Evolutionary conservation across 2,888 invertebrate genomes (phyloP).

Genomic region (Orgyia antiqua): DNA sequence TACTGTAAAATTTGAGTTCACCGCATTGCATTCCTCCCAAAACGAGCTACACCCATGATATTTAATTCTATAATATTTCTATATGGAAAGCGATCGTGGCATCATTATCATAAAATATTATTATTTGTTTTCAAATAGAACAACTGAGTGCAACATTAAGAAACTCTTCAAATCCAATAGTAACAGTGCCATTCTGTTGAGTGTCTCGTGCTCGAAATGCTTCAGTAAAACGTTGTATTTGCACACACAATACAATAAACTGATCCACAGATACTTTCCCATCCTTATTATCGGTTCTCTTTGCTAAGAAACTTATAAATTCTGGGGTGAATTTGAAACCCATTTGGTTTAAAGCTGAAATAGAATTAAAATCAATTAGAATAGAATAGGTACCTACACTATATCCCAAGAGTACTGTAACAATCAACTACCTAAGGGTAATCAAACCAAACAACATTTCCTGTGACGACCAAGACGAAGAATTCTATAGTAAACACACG

Average conservation of each 20-base stretch:
- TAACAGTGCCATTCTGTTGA: slow-evolving; percentile 88
- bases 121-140: slow-evolving; percentile 60
- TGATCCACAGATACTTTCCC: slow-evolving; percentile 88
- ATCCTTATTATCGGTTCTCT: slow-evolving; percentile 81
- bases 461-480: too few relatives aligned
- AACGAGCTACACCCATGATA: too few relatives aligned
- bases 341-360: slow-evolving; percentile 90
- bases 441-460: too few relatives aligned
- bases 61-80: too few relatives aligned
- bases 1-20: too few relatives aligned
- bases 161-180: slow-evolving; percentile 94
- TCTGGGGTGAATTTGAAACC: slow-evolving; percentile 90
- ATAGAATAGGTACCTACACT: background rate
- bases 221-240: slow-evolving; percentile 92
- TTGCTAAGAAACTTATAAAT: slow-evolving; percentile 84
- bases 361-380: slow-evolving; percentile 5
- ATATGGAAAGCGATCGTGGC: too few relatives aligned
- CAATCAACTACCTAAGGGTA: too few relatives aligned
- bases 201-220: slow-evolving; percentile 89
- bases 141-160: slow-evolving; percentile 88
- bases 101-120: too few relatives aligned
- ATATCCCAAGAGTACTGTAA: too few relatives aligned
- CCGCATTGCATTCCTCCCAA: too few relatives aligned
- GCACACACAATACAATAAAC: slow-evolving; percentile 92
- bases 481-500: too few relatives aligned